These are phyloP conservation scores for Germaria angustata DNA, from an alignment of 2,888 invertebrate genomes.

Conservation along the genomic window DNA sequence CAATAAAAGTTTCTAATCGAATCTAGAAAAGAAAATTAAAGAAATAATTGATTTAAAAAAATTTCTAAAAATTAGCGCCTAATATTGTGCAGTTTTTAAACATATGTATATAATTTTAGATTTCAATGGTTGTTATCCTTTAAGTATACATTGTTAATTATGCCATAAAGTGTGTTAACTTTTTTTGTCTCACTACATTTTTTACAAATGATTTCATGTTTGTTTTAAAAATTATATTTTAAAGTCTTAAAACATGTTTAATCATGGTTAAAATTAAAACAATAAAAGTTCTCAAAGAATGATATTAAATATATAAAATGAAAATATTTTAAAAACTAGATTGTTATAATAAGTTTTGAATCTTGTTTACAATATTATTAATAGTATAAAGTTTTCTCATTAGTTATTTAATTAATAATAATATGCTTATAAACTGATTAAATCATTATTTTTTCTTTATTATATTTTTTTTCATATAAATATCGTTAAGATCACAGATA, in stretches of 20 bases:
- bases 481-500: slow-evolving; percentile 81
- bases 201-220: background rate
- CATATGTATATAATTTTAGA: slow-evolving; percentile 22
- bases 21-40: background rate
- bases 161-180: slow-evolving; percentile 71
- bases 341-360: background rate
- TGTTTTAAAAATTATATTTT: slow-evolving; percentile 28
- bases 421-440: slow-evolving; percentile 57
- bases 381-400: slow-evolving; percentile 53
- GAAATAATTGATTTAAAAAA: slow-evolving; percentile 4
- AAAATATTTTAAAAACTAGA: slow-evolving; percentile 42
- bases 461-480: slow-evolving; percentile 74
- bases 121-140: slow-evolving; percentile 38
- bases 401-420: slow-evolving; percentile 36
- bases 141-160: slow-evolving; percentile 71
- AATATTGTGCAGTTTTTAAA: slow-evolving; percentile 47
- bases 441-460: slow-evolving; percentile 52
- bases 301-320: slow-evolving; percentile 32
- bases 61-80: slow-evolving; percentile 14
- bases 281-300: slow-evolving; percentile 17
- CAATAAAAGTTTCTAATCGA: background rate
- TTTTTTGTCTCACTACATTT: slow-evolving; percentile 70
- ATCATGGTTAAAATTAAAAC: slow-evolving; percentile 16
- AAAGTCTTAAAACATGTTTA: background rate
- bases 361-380: slow-evolving; percentile 40